Evolutionary conservation across 2,797 vertebrate genomes (phyloP), one percentile per base, ranked within the genome.

Genomic region (Carapus acus): DNA sequence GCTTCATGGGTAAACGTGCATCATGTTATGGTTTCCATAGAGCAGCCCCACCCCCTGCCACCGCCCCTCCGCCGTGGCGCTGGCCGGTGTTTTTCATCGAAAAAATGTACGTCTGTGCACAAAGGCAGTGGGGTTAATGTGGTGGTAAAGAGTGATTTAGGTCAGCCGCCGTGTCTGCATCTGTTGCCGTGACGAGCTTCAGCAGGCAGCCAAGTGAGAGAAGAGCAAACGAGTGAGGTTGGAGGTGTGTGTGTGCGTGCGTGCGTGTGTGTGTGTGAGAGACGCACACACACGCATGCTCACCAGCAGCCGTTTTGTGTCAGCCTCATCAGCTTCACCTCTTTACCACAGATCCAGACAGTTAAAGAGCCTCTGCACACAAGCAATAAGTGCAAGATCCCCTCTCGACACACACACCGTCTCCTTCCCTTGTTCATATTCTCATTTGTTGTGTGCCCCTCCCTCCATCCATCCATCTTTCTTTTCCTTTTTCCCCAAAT

Each of bases 141-240:
- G 79, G 74, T 81, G 83, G 82, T 85, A 85, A 87, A 83, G 79
- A 85, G 81, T 85, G 85, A 86, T 89, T 86, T 85, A 85, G 84
- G 85, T 85, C 87, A 87, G 76, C 61, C 79, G 69, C 74, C 17
- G 77, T 81, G 79, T 82, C 69, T 82, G 78, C 84, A 82, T 88
- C 84, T 83, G 85, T 87, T 83, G 82, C 76, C 58, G 41, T 79
- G 78, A 80, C 69, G 67, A 74, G 78, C 62, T 83, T 74, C 58
- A 73, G 65, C 71, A 80, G 70, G 62, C 70, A 54, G 62, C 6
- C 43, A n/a, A 62, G 65, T 76, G 83, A 81, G 83, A 79, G 76
- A 79, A 68, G 58, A 68, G 62, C 65, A 71, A 74, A 79, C 69
- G 62, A 76, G 72, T 47, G 67, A 68, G 60, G 42, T 15, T 16